Percentiles rank a stretch among this genome's conserved stretches.
phyloP scores from a whole-genome alignment of 2,797 vertebrate species.

The Hypotaenidia okinawae region DNA sequence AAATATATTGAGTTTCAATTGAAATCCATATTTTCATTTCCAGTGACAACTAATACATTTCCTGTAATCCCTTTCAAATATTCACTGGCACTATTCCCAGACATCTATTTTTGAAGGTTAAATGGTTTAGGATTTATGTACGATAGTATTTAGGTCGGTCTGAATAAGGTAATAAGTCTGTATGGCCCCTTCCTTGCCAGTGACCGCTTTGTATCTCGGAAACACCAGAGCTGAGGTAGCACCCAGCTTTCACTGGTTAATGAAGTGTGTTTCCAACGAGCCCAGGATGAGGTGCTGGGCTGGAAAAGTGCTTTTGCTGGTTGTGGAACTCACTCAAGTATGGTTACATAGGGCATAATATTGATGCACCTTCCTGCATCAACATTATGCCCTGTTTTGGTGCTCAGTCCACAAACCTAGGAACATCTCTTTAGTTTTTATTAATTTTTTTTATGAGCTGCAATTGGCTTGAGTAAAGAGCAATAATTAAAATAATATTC shows the following conservation, averaged over 20 bases:
- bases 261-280: background rate
- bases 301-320: slow-evolving; percentile 9
- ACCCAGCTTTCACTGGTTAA: background rate
- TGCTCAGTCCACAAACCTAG: background rate
- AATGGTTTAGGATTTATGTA: slow-evolving; percentile 52
- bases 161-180: background rate
- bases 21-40: slow-evolving; percentile 63
- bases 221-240: background rate
- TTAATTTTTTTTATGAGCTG: background rate
- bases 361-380: background rate
- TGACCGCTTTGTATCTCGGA: background rate
- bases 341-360: background rate
- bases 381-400: background rate
- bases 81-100: slow-evolving; percentile 52
- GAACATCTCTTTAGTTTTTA: background rate
- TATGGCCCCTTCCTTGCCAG: background rate
- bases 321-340: background rate
- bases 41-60: slow-evolving; percentile 36
- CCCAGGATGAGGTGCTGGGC: background rate
- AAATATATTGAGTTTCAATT: background rate
- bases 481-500: slow-evolving; percentile 56
- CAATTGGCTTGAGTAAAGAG: background rate
- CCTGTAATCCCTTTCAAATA: slow-evolving; percentile 50
- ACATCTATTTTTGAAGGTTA: slow-evolving; percentile 65
- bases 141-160: background rate